Percentiles rank a stretch among this genome's conserved stretches.
These are phyloP conservation scores for Germaria angustata DNA, from an alignment of 2,888 invertebrate genomes.

Conservation along the genomic window DNA sequence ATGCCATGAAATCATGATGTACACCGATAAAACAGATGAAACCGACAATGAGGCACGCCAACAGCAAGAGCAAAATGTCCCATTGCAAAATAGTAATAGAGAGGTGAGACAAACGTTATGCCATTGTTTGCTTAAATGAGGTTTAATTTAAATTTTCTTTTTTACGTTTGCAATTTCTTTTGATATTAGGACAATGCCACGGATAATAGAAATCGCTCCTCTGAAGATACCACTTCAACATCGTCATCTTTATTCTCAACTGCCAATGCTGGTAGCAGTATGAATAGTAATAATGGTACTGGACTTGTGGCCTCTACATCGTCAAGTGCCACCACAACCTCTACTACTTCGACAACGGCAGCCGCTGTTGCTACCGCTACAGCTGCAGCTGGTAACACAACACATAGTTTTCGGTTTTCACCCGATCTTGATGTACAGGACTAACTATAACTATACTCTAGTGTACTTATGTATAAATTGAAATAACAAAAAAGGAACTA, in stretches of 20 bases:
- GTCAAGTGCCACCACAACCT: slow-evolving; percentile 49
- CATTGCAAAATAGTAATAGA: slow-evolving; percentile 72
- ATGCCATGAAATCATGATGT: slow-evolving; percentile 85
- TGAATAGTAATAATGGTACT: slow-evolving; percentile 60
- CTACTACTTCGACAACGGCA: slow-evolving; percentile 70
- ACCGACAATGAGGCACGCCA: slow-evolving; percentile 67
- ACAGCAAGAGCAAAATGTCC: slow-evolving; percentile 67
- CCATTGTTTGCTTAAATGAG: too few relatives aligned
- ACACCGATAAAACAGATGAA: slow-evolving; percentile 75
- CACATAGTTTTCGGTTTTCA: slow-evolving; percentile 74
- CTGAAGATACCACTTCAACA: slow-evolving; percentile 46
- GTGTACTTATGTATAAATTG: slow-evolving; percentile 68
- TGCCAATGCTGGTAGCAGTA: slow-evolving; percentile 44
- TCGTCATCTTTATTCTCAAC: slow-evolving; percentile 55
- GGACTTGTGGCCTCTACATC: slow-evolving; percentile 26
- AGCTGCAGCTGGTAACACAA: slow-evolving; percentile 75
- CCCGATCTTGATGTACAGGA: slow-evolving; percentile 70
- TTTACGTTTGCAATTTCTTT: slow-evolving; percentile 9
- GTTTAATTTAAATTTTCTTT: too few relatives aligned
- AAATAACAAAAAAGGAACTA: slow-evolving; percentile 6
- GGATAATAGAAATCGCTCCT: slow-evolving; percentile 55
- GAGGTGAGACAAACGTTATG: slow-evolving; percentile 69
- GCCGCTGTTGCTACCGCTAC: slow-evolving; percentile 73
- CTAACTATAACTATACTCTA: slow-evolving; percentile 68
- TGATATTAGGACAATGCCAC: slow-evolving; percentile 46